Evolutionary conservation across 2,888 invertebrate species (phyloP).

Genomic region (Diadegma fenestrale): DNA sequence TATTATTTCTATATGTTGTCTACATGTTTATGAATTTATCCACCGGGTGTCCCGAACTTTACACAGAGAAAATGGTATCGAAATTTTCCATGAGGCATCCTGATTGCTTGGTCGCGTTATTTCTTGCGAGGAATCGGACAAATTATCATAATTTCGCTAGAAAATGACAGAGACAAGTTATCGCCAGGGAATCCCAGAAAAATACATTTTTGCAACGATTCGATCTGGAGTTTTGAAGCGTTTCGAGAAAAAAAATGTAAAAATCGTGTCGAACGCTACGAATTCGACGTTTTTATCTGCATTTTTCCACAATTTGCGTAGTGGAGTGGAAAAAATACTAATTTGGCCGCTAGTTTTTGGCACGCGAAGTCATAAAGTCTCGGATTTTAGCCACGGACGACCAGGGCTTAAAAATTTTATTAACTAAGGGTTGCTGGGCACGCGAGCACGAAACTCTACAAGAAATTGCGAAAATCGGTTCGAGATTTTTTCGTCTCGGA

Average conservation of each 20-base stretch:
- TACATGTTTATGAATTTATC: slow-evolving; percentile 4
- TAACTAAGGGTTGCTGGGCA: neutral
- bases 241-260: neutral
- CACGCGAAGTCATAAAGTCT: neutral
- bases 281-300: neutral
- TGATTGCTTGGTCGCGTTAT: too few species aligned
- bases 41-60: neutral
- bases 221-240: neutral
- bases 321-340: neutral
- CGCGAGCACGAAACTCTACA: neutral
- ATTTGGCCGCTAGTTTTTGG: neutral
- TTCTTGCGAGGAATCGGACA: too few species aligned
- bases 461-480: neutral
- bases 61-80: too few species aligned
- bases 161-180: too few species aligned
- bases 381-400: neutral
- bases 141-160: too few species aligned
- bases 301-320: neutral
- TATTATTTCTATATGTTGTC: slow-evolving; percentile 11
- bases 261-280: neutral
- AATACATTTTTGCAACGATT: too few species aligned
- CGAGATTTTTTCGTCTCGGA: neutral
- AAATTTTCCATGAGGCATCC: too few species aligned
- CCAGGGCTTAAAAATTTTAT: neutral
- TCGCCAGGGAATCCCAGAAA: too few species aligned